Evolutionary conservation across 2,113 vertebrate species (phyloP).

Genomic region (Rhinopomastus cyanomelas): DNA sequence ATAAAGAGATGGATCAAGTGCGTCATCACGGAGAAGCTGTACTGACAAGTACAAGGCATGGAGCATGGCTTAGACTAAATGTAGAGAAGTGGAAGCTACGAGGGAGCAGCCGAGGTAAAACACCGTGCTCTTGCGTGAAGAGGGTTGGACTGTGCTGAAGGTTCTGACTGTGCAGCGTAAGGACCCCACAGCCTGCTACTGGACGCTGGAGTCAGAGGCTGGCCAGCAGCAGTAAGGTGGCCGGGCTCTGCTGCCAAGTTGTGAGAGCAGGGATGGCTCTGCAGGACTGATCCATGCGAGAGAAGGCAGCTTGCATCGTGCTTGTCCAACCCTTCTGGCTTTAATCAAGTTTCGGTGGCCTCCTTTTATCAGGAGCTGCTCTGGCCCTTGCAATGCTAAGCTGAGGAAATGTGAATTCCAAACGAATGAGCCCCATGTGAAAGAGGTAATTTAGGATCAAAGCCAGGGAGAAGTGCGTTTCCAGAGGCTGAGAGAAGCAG

Average conservation of each 20-base stretch:
- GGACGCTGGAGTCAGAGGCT: neutral
- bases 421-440: neutral
- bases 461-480: neutral
- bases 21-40: neutral
- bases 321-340: neutral
- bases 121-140: rapidly evolving
- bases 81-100: neutral
- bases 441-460: conserved; percentile 30
- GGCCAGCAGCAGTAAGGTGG: neutral
- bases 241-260: neutral
- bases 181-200: neutral
- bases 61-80: neutral
- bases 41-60: neutral
- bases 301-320: neutral
- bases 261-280: neutral
- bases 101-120: neutral
- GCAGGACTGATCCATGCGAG: neutral
- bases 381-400: neutral
- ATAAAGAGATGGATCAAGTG: conserved; percentile 13
- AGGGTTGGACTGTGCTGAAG: neutral
- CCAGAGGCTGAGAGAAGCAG: neutral
- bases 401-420: neutral
- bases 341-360: neutral
- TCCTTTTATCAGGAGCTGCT: neutral
- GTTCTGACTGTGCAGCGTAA: rapidly evolving